phyloP scores from a whole-genome alignment of 2,888 invertebrate species.

The Vannuccia rotundouncinata region DNA sequence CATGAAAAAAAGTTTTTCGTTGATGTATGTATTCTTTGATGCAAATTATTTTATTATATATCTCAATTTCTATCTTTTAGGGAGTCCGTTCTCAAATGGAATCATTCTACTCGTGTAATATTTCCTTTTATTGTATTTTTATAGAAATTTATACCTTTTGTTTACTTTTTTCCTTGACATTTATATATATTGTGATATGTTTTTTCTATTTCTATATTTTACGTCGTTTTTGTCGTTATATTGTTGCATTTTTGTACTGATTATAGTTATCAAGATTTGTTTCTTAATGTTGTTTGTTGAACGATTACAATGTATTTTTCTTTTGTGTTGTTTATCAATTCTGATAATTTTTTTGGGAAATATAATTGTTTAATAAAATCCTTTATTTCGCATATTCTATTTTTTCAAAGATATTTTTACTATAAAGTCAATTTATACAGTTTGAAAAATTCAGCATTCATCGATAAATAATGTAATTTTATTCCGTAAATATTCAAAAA shows the following conservation, averaged over 20 bases:
- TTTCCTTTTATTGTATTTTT: not conserved
- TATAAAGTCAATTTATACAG: too few species aligned
- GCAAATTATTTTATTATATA: not conserved
- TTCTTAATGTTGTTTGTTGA: not conserved
- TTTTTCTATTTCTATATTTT: not conserved
- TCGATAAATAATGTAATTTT: too few species aligned
- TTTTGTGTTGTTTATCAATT: not conserved
- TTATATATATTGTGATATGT: not conserved
- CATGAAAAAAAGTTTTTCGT: too few species aligned
- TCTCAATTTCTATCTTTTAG: not conserved
- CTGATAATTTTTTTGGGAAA: not conserved
- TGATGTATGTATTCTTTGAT: not conserved
- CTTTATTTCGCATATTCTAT: too few species aligned
- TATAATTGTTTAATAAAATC: not conserved
- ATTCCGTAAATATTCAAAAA: too few species aligned
- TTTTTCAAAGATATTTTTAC: too few species aligned
- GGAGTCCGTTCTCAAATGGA: too few species aligned
- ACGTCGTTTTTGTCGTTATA: not conserved
- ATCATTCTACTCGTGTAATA: not conserved
- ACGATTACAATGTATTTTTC: not conserved
- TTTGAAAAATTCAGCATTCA: too few species aligned
- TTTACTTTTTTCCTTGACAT: not conserved
- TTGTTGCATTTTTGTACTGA: not conserved
- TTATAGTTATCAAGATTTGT: not conserved
- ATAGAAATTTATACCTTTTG: not conserved